Conservation (phyloP, 2,113 vertebrate genomes). For the Xyrauchen texanus region DNA sequence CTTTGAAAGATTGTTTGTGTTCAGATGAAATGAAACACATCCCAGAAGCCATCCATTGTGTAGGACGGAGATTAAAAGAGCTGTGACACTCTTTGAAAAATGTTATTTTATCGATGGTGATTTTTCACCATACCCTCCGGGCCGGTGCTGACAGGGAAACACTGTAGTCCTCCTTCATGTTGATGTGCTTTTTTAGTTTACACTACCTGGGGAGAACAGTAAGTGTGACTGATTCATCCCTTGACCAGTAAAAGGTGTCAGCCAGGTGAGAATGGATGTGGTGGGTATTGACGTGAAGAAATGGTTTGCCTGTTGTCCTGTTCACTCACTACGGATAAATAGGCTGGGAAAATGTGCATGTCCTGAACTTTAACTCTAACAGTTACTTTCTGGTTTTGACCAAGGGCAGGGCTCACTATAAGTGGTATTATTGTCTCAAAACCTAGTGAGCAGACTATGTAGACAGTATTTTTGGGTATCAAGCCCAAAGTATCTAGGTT, state of each 20-base stretch:
- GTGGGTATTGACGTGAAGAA: constrained; percentile 78
- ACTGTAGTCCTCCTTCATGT: constrained; percentile 93
- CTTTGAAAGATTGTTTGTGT: constrained; percentile 85
- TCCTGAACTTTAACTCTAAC: constrained; percentile 13
- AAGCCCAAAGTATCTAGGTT: no score
- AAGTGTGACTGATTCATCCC: constrained; percentile 97
- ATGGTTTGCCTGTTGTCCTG: constrained; percentile 72
- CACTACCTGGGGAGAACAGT: constrained; percentile 86
- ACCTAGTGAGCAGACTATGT: no score
- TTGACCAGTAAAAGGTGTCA: constrained; percentile 85
- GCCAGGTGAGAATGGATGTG: constrained; percentile 88
- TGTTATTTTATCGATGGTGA: constrained; percentile 93
- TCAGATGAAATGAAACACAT: constrained; percentile 85
- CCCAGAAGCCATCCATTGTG: constrained; percentile 86
- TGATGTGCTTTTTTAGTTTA: constrained; percentile 84
- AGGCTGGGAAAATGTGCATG: background rate
- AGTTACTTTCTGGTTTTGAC: background rate
- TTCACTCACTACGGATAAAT: constrained; percentile 64
- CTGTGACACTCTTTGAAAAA: constrained; percentile 93
- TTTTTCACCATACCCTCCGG: constrained; percentile 90
- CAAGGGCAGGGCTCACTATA: no score
- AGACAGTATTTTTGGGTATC: no score
- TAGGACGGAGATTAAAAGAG: constrained; percentile 92
- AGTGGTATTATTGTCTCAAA: no score
- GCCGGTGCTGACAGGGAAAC: constrained; percentile 88